Evolutionary conservation across 2,113 vertebrate genomes (phyloP).

Genomic region (Zeus faber): DNA sequence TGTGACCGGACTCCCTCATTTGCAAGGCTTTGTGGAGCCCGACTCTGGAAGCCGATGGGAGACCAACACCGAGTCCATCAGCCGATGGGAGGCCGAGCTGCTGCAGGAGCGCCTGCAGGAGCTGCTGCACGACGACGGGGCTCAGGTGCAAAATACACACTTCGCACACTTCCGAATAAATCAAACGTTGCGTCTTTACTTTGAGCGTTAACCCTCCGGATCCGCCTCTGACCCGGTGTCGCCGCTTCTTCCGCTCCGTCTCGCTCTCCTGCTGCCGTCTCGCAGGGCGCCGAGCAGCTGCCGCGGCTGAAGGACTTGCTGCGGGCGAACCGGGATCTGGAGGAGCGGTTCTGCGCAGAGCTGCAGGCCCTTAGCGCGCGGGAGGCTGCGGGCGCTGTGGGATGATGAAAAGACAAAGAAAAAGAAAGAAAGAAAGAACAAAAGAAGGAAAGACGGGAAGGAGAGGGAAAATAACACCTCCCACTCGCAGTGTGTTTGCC

Average conservation of each 20-base stretch:
- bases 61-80: constrained; percentile 33
- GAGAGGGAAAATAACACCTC: neutral
- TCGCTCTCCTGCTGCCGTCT: neutral
- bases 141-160: constrained; percentile 37
- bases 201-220: rapidly evolving
- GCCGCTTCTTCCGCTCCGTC: neutral
- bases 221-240: neutral
- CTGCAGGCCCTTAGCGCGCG: constrained; percentile 41
- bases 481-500: too few species aligned
- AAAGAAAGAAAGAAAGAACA: too few species aligned
- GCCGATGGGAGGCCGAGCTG: constrained; percentile 75
- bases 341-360: constrained; percentile 51
- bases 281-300: constrained; percentile 45
- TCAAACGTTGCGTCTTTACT: neutral
- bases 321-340: constrained; percentile 58
- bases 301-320: constrained; percentile 54
- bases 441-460: too few species aligned
- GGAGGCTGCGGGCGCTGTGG: constrained; percentile 9
- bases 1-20: constrained; percentile 55
- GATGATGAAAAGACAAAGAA: constrained; percentile 3
- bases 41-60: constrained; percentile 45
- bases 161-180: too few species aligned
- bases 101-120: constrained; percentile 75
- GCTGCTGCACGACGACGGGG: constrained; percentile 50
- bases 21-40: constrained; percentile 25